Evolutionary conservation across 2,888 invertebrate genomes (phyloP), one percentile per base, ranked within the genome.

Genomic region (Rutpela maculata): DNA sequence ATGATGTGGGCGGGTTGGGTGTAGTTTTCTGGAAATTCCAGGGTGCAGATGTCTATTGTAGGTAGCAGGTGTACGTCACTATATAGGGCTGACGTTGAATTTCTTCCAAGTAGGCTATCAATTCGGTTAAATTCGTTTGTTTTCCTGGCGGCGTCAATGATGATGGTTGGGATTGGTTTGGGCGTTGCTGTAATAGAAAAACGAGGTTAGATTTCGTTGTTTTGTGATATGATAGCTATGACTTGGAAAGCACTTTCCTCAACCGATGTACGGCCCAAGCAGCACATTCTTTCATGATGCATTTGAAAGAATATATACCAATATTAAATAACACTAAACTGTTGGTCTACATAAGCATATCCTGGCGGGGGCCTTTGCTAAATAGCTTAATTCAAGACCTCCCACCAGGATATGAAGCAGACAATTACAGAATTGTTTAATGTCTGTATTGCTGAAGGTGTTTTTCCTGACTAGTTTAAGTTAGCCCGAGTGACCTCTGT

Each of bases 1-100:
- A 74, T 59, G 67, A 77, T 77, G 69, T 83, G 81, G 1, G 81
- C 74, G 15, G 80, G 74, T 17, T 75, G 79, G 17, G 82, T 82
- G 71, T 80, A 81, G 75, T 86, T 87, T 19, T 88, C 88, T 6
- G 89, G 89, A 66, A 88, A 85, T 81, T 90, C 89, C 43, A 90
- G 79, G 6, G 90, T 90, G 81, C 90, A 90, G 19, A 90, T 85
- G 83, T 90, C 90, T 84, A 91, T 86, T 80, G 88, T 89, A 76
- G 91, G 91, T 83, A 89, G 86, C 88, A 88, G 81, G 80, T 84
- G 83, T 84, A 84, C 73, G 81, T 85, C 85, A 84, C 86, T 84
- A 88, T 85, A 77, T 81, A 87, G 12, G 87, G 88, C 74, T 85
- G 86, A 38, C 79, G 87, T 85, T 86, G 88, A 79, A 86, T 88